Evolutionary conservation across 2,113 vertebrate species (phyloP).

Genomic region (Anguilla japonica): DNA sequence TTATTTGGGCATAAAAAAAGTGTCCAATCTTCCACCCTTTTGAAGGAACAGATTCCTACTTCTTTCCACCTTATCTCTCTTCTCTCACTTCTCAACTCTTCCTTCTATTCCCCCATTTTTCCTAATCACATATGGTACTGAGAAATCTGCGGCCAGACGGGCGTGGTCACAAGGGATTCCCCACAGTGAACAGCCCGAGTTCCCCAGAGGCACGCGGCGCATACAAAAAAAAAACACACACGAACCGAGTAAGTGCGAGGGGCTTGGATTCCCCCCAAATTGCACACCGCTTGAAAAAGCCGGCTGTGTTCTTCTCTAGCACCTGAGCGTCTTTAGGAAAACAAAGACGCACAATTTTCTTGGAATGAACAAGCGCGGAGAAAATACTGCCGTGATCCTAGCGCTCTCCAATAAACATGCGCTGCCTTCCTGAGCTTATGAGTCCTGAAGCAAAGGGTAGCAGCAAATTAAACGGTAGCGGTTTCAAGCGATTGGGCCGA

Average conservation of each 20-base stretch:
- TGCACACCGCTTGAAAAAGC: neutral
- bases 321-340: neutral
- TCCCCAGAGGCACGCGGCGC: neutral
- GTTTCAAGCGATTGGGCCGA: constrained; percentile 12
- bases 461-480: neutral
- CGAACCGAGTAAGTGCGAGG: neutral
- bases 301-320: neutral
- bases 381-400: neutral
- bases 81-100: neutral
- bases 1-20: too few species aligned
- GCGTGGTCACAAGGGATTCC: neutral
- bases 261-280: neutral
- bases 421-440: neutral
- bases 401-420: neutral
- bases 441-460: neutral
- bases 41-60: neutral
- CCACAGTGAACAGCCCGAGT: neutral
- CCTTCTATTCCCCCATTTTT: neutral
- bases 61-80: neutral
- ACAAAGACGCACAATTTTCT: neutral
- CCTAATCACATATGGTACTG: neutral
- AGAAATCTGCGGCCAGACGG: neutral
- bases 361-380: neutral
- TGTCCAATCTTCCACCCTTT: neutral
- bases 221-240: neutral